Evolutionary conservation across 2,113 vertebrate genomes (phyloP).

Genomic region (Brachypteracias leptosomus): DNA sequence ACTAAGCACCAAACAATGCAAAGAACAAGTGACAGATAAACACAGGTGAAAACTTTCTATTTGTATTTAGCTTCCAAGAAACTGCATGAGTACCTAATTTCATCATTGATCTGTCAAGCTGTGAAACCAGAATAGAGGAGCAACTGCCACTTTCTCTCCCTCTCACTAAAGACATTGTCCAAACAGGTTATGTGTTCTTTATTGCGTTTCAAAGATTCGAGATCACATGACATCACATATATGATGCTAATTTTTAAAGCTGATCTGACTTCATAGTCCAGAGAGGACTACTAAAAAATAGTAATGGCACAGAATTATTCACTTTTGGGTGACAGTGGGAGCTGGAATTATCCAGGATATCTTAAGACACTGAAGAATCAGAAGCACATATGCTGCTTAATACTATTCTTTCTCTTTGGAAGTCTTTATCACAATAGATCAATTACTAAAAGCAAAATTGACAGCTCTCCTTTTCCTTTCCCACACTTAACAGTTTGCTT

Average conservation of each 20-base stretch:
- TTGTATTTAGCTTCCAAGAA: background rate
- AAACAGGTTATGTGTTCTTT: background rate
- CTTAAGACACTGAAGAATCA: background rate
- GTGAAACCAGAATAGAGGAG: background rate
- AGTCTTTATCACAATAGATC: background rate
- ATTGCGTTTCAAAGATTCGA: background rate
- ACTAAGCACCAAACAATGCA: background rate
- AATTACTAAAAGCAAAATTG: background rate
- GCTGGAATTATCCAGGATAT: background rate
- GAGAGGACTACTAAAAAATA: background rate
- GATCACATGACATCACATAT: background rate
- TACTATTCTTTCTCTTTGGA: background rate
- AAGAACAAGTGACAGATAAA: background rate
- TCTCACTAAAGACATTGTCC: background rate
- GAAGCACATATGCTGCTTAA: background rate
- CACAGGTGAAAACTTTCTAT: background rate
- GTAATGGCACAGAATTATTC: background rate
- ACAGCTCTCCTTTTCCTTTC: background rate
- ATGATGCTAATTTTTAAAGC: background rate
- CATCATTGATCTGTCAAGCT: background rate
- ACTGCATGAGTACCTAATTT: background rate
- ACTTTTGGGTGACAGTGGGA: background rate
- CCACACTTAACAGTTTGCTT: background rate
- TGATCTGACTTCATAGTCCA: background rate
- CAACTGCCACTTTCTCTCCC: background rate